Base-by-base conservation (phyloP, 1,140 invertebrate species). In the Hylyphantes graminicola region DNA sequence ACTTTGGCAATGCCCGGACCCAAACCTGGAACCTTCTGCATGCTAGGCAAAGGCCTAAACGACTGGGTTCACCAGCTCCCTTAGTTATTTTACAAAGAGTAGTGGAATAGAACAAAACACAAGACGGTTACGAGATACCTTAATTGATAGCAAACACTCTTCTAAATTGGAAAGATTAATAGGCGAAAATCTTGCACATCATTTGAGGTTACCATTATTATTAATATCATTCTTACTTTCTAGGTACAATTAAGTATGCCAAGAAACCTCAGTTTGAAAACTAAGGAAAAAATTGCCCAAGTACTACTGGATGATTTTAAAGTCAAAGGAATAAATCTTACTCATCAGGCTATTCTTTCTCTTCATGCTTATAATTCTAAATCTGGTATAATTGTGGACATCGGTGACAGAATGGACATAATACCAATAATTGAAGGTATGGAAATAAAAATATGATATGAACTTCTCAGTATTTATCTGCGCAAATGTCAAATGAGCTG, bases 351-450 rank as follows among this genome's bases (percentile, higher is more conserved):
- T 67, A 89, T 92, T n/a, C 87, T 93, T 64, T 90, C 92, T 54
- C 89, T 93, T 5, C 93, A 92, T 88, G 91, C 92, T 6, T 93
- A 93, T 88, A 92, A 92, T 68, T 90, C 92, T 7, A 92, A 91
- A 6, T 92, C 92, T 19, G 93, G 93, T 61, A 91, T 93, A 78
- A 91, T 93, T 63, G 92, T 93, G 7, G 93, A 93, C 87, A 90
- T 93, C 84, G 93, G 93, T 19, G 92, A 93, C 80, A 87, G 92
- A 75, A 90, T 93, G 82, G 92, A 93, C 86, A 91, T 93, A 77
- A 88, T 93, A 72, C 92, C 93, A 48, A 91, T 93, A 35, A 92
- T 91, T 88, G 92, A 93, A 88, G 92, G 92, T 92, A 85, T 86
- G 89, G 86, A 74, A 35, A 2, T 35, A 35, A 35, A 35, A 35